phyloP scores from a whole-genome alignment of 2,797 vertebrate species.

The Spinus pinus region DNA sequence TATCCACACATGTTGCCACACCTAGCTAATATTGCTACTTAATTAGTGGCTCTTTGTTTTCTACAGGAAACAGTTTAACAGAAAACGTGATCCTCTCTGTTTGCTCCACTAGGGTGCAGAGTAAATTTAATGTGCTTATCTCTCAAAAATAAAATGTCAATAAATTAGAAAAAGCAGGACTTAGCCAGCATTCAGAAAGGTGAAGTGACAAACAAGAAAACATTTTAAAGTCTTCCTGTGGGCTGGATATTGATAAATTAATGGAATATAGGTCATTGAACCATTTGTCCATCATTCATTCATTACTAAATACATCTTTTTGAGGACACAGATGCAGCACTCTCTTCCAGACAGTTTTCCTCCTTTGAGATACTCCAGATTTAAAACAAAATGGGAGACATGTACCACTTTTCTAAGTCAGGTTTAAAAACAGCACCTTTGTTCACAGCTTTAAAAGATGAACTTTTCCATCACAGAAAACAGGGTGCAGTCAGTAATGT shows the following conservation, averaged over 20 bases:
- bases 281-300: background rate
- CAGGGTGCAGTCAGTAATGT: background rate
- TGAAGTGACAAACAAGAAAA: background rate
- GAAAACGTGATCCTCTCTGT: background rate
- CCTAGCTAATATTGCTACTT: background rate
- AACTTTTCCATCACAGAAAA: background rate
- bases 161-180: background rate
- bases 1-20: background rate
- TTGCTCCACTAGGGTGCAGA: background rate
- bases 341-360: background rate
- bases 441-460: background rate
- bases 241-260: background rate
- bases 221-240: background rate
- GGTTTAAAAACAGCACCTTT: background rate
- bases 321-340: background rate
- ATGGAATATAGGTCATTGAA: background rate
- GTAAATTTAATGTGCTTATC: background rate
- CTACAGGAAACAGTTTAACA: background rate
- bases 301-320: background rate
- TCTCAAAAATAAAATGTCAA: background rate
- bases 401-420: background rate
- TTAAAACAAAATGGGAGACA: background rate
- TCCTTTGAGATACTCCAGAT: background rate
- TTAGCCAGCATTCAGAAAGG: background rate
- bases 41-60: background rate